Evolutionary conservation across 2,113 vertebrate genomes (phyloP).

Genomic region (Saguinus midas): DNA sequence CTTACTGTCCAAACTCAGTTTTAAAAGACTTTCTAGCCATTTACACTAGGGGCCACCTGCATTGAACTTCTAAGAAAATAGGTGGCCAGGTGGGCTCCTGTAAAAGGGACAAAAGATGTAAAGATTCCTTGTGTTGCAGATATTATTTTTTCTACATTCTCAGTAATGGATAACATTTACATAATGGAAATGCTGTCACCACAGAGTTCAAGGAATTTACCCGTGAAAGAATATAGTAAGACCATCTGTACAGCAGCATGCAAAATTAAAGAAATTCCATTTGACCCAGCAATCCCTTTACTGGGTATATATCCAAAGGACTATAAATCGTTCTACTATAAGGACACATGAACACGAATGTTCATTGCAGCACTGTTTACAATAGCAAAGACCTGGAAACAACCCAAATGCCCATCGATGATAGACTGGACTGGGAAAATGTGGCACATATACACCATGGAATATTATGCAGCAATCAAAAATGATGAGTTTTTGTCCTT

Average conservation of each 20-base stretch:
- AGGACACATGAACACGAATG: no score
- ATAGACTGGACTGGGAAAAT: no score
- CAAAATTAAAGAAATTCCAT: background rate
- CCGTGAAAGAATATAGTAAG: background rate
- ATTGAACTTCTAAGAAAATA: background rate
- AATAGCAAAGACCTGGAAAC: no score
- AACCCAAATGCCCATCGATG: no score
- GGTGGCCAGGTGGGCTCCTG: background rate
- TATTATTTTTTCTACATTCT: background rate
- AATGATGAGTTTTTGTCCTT: no score
- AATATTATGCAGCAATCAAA: no score
- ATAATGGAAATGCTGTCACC: background rate
- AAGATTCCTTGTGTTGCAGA: background rate
- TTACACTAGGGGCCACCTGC: background rate
- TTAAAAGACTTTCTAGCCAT: background rate
- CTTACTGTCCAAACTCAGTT: constrained; percentile 9
- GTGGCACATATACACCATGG: no score
- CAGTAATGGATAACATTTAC: background rate
- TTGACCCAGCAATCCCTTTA: no score
- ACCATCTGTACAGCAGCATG: background rate
- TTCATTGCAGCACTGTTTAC: no score
- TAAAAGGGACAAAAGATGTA: background rate
- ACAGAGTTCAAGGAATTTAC: constrained; percentile 1
- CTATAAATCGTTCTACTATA: no score
- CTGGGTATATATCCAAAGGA: no score